These are phyloP conservation scores for Drosophila baimaii DNA, from an alignment of 1,140 invertebrate genomes.

Conservation along the genomic window DNA sequence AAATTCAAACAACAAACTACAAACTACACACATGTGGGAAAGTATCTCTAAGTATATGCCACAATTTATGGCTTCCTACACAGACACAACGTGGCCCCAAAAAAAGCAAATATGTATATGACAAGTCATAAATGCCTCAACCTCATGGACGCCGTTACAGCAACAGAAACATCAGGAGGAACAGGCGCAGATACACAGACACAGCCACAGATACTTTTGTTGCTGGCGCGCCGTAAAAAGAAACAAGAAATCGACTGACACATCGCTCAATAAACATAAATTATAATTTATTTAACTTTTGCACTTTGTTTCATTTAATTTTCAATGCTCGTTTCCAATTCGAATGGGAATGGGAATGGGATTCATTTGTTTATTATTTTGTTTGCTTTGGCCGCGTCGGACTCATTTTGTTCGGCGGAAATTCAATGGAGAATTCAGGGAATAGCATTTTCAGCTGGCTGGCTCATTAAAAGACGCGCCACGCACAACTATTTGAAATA, in stretches of 20 bases:
- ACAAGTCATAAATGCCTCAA: slow-evolving; percentile 77
- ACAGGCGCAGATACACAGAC: slow-evolving; percentile 22
- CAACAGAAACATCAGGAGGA: slow-evolving; percentile 36
- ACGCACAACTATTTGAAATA: slow-evolving; percentile 72
- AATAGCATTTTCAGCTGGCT: slow-evolving; percentile 41
- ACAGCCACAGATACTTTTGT: slow-evolving; percentile 43
- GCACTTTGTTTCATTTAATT: slow-evolving; percentile 61
- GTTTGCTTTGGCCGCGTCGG: slow-evolving; percentile 26
- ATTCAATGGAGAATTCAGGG: slow-evolving; percentile 37
- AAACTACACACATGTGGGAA: slow-evolving; percentile 37
- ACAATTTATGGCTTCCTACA: slow-evolving; percentile 79
- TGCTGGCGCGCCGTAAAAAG: slow-evolving; percentile 64
- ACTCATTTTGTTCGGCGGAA: slow-evolving; percentile 37
- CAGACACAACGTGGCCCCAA: slow-evolving; percentile 53
- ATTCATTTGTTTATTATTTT: slow-evolving; percentile 63
- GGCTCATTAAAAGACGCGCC: slow-evolving; percentile 69
- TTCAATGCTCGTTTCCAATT: slow-evolving; percentile 53
- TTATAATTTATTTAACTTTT: slow-evolving; percentile 79
- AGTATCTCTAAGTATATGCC: slow-evolving; percentile 51
- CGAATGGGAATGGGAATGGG: slow-evolving; percentile 41
- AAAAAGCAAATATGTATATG: slow-evolving; percentile 58
- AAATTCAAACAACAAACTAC: slow-evolving; percentile 27
- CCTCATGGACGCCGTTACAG: slow-evolving; percentile 48
- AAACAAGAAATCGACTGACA: slow-evolving; percentile 64
- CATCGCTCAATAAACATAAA: slow-evolving; percentile 81